phyloP scores from a whole-genome alignment of 2,797 vertebrate genomes.

The Phrynocephalus forsythii region DNA sequence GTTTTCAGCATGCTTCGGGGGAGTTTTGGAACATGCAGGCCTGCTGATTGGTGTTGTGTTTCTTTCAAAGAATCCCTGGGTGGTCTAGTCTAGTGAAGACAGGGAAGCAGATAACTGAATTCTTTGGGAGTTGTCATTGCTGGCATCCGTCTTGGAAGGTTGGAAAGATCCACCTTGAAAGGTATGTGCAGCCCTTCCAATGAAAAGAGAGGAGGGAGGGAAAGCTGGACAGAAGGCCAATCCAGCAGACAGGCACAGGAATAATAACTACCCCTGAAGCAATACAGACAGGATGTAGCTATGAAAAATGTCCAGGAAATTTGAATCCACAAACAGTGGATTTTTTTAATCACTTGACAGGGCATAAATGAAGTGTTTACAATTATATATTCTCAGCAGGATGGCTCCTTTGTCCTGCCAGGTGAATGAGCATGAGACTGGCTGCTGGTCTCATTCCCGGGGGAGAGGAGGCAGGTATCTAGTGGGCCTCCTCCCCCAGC shows the following conservation, averaged over 20 bases:
- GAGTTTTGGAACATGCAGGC: slow-evolving; percentile 60
- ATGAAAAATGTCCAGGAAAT: too few relatives aligned
- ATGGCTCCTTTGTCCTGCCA: too few relatives aligned
- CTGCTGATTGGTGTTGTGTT: slow-evolving; percentile 68
- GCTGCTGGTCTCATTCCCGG: too few relatives aligned
- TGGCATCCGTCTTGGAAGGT: slow-evolving; percentile 70
- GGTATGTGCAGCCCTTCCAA: slow-evolving; percentile 29
- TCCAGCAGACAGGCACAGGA: not conserved
- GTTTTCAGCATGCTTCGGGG: slow-evolving; percentile 51
- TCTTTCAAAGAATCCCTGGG: slow-evolving; percentile 74
- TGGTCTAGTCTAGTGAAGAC: slow-evolving; percentile 78
- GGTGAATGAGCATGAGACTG: too few relatives aligned
- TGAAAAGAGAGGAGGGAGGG: not conserved
- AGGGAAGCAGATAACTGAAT: slow-evolving; percentile 76
- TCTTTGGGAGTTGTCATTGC: slow-evolving; percentile 72
- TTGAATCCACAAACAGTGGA: too few relatives aligned
- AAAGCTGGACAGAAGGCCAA: not conserved
- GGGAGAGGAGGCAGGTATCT: too few relatives aligned
- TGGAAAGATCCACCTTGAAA: slow-evolving; percentile 75
- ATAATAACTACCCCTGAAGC: not conserved
- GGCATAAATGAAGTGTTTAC: too few relatives aligned
- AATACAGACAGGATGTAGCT: too few relatives aligned
- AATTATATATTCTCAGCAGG: too few relatives aligned
- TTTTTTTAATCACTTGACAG: too few relatives aligned
- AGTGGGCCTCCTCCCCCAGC: too few relatives aligned